phyloP scores from a whole-genome alignment of 1,140 invertebrate species.

The Drosophila bipectinata region DNA sequence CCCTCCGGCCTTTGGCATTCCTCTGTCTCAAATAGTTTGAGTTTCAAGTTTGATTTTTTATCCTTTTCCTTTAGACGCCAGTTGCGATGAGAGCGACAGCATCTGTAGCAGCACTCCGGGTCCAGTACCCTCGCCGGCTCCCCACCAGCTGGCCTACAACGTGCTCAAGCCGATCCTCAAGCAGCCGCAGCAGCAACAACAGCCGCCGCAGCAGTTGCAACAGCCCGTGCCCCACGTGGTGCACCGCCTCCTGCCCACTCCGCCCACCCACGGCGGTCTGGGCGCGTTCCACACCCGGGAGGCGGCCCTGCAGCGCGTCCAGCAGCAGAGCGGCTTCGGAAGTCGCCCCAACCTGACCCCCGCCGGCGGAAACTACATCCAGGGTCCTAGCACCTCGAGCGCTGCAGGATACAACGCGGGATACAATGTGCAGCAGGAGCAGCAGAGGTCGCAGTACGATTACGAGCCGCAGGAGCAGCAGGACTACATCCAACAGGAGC shows the following conservation, averaged over 20 bases:
- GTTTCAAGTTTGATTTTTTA: background rate
- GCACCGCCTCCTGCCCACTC: constrained; percentile 65
- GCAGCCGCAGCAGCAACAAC: constrained; percentile 41
- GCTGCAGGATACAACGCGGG: constrained; percentile 18
- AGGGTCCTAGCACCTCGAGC: constrained; percentile 28
- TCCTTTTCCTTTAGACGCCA: constrained; percentile 49
- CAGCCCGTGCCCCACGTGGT: constrained; percentile 7
- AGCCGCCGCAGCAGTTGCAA: constrained; percentile 1
- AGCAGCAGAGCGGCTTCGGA: constrained; percentile 67
- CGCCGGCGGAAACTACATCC: constrained; percentile 6
- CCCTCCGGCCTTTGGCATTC: background rate
- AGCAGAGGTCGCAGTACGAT: constrained; percentile 1
- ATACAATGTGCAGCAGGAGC: constrained; percentile 15
- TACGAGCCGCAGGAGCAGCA: constrained; percentile 60
- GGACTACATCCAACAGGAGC: constrained; percentile 10
- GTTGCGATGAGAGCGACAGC: constrained; percentile 74
- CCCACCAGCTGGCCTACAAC: constrained; percentile 64
- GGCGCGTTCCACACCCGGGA: constrained; percentile 68
- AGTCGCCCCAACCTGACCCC: constrained; percentile 34
- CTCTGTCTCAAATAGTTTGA: background rate
- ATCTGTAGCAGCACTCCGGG: constrained; percentile 44
- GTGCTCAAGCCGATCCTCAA: constrained; percentile 72
- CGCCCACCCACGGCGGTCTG: constrained; percentile 57
- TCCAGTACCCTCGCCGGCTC: constrained; percentile 60
- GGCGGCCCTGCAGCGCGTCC: constrained; percentile 62